Conservation (phyloP, 2,113 vertebrate genomes). For the Ochotona princeps region DNA sequence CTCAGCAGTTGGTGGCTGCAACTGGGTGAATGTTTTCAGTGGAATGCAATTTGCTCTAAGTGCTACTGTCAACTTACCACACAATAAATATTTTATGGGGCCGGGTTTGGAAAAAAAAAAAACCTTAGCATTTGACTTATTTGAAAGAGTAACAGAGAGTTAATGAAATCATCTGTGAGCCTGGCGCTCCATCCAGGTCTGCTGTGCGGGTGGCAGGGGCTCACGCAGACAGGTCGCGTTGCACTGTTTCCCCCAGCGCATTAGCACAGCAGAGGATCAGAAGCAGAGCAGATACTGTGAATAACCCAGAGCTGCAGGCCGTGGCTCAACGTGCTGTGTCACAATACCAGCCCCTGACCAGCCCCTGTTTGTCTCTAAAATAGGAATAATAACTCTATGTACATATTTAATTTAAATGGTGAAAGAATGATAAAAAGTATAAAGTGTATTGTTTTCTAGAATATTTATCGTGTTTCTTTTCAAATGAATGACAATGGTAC, state of each 20-base stretch:
- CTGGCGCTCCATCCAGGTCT: too few relatives aligned
- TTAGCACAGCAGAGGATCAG: too few relatives aligned
- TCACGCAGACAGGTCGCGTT: too few relatives aligned
- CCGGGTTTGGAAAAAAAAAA: background rate
- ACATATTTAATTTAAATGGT: background rate
- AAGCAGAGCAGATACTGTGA: too few relatives aligned
- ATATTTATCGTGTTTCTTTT: slow-evolving; percentile 29
- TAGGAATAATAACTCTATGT: background rate
- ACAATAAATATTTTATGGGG: slow-evolving; percentile 33
- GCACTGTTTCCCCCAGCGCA: too few relatives aligned
- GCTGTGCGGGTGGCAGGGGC: too few relatives aligned
- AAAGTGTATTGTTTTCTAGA: background rate
- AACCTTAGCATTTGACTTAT: too few relatives aligned
- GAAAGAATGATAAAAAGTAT: slow-evolving; percentile 4
- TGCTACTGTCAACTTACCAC: background rate
- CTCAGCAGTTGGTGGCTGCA: background rate
- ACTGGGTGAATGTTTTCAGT: background rate
- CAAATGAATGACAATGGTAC: background rate
- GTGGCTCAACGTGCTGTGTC: too few relatives aligned
- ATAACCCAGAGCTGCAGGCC: too few relatives aligned
- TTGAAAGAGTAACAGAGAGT: too few relatives aligned
- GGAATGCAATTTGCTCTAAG: background rate
- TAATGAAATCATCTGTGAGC: too few relatives aligned
- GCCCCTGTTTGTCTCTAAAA: background rate
- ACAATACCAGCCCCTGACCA: too few relatives aligned